These are phyloP conservation scores for Mycetomoellerius zeteki DNA, from an alignment of 1,140 invertebrate genomes.

Conservation along the genomic window DNA sequence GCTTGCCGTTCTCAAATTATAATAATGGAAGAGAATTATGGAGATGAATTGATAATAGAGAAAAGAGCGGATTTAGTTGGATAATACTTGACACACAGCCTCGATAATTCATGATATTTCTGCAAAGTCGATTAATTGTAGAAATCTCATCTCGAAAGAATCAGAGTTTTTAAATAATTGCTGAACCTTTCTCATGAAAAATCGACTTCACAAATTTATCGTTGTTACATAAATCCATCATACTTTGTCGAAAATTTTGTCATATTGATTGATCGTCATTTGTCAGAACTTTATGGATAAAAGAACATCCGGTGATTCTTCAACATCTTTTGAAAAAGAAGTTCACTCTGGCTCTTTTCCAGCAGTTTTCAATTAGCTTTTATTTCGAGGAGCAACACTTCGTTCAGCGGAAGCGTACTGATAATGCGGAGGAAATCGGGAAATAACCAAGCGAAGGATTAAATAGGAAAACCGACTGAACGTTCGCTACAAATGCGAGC, in stretches of 20 bases:
- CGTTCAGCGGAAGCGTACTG: conserved; percentile 11
- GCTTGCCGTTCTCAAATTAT: conserved; percentile 1
- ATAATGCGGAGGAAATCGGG: conserved; percentile 37
- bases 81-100: not conserved
- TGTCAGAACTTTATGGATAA: not conserved
- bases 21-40: conserved; percentile 10
- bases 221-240: conserved; percentile 1
- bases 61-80: not conserved
- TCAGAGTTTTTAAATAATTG: not conserved
- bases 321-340: not conserved
- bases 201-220: not conserved
- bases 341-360: not conserved
- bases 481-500: not conserved
- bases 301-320: not conserved
- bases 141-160: not conserved
- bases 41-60: conserved; percentile 20
- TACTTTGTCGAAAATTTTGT: conserved; percentile 1
- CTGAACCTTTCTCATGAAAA: not conserved
- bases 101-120: conserved; percentile 1
- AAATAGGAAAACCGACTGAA: conserved; percentile 13
- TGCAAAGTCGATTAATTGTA: conserved; percentile 9
- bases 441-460: conserved; percentile 30
- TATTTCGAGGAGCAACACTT: conserved; percentile 8
- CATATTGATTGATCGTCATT: not conserved
- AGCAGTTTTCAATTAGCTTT: conserved; percentile 20